These are phyloP conservation scores for human DNA, from an alignment of 2,113 vertebrate species.

Conservation along the genomic window DNA sequence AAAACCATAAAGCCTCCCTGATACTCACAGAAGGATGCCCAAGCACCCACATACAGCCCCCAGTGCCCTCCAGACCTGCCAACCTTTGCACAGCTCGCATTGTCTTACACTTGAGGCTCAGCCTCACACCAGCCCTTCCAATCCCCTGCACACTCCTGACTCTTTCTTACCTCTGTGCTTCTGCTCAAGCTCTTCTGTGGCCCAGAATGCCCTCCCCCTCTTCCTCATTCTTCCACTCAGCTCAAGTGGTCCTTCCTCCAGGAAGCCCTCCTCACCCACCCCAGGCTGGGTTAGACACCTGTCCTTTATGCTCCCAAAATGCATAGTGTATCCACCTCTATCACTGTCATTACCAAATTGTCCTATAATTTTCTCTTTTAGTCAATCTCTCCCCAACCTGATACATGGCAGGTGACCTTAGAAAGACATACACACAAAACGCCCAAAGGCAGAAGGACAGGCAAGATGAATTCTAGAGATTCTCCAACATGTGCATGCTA, in stretches of 20 bases:
- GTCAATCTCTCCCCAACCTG: background rate
- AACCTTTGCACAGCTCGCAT: background rate
- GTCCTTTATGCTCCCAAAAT: background rate
- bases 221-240: background rate
- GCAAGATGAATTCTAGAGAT: background rate
- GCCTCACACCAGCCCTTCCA: background rate
- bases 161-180: slow-evolving; percentile 28
- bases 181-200: background rate
- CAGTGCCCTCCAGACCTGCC: background rate
- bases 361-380: background rate
- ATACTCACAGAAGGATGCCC: background rate
- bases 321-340: background rate
- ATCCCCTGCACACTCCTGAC: background rate
- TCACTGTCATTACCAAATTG: background rate
- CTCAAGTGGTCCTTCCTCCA: background rate
- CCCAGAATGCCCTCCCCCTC: background rate
- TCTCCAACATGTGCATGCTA: background rate
- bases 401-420: background rate
- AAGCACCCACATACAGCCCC: background rate
- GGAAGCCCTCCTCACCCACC: background rate
- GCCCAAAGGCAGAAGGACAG: background rate
- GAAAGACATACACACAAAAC: background rate
- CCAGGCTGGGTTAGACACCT: background rate
- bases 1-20: background rate
- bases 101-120: background rate